Evolutionary conservation across 1,140 invertebrate species (phyloP).

Genomic region (Liolophura sinensis): DNA sequence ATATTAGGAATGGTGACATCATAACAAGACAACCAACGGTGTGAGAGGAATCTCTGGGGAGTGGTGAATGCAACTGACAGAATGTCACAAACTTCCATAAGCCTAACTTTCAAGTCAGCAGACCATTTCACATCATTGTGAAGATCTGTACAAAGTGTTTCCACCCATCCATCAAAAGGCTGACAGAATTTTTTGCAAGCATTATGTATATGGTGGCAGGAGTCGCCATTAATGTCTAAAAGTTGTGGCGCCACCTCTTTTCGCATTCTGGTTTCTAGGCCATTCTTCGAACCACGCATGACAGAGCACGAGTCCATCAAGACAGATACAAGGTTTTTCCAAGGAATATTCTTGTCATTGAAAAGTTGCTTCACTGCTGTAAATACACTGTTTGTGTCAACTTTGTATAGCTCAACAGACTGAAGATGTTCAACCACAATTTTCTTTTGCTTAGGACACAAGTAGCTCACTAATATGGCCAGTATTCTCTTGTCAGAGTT

Average conservation of each 20-base stretch:
- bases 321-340: conserved; percentile 33
- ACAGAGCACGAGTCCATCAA: conserved; percentile 41
- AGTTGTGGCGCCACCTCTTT: conserved; percentile 27
- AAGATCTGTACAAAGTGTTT: conserved; percentile 26
- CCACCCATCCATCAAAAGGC: conserved; percentile 27
- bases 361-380: conserved; percentile 17
- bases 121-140: conserved; percentile 40
- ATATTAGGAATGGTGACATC: conserved; percentile 23
- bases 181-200: conserved; percentile 32
- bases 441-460: background rate
- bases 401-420: conserved; percentile 11
- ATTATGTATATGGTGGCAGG: conserved; percentile 39
- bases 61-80: conserved; percentile 25
- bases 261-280: conserved; percentile 31
- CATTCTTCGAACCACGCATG: conserved; percentile 36
- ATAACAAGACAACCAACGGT: conserved; percentile 36
- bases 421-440: too few species aligned
- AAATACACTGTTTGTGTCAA: conserved; percentile 18
- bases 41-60: conserved; percentile 24
- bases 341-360: conserved; percentile 20
- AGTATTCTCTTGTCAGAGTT: conserved; percentile 18
- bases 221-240: conserved; percentile 41
- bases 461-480: conserved; percentile 22
- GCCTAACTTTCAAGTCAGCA: conserved; percentile 18
- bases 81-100: conserved; percentile 30